Evolutionary conservation across 2,888 invertebrate genomes (phyloP), one percentile per base, ranked within the genome.

Genomic region (Aphrophora alni): DNA sequence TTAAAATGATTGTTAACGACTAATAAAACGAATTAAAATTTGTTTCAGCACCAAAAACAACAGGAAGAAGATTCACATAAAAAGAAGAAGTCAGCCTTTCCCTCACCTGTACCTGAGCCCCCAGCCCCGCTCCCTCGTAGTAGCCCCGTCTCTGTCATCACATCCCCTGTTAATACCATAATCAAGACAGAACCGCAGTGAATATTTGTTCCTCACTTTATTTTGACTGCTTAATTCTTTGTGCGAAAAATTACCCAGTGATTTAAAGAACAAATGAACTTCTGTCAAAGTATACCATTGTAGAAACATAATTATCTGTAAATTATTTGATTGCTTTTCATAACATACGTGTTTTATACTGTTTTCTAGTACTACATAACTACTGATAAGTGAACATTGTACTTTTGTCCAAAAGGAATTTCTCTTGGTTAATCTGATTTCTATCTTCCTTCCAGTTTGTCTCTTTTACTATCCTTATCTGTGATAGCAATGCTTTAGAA

Each of bases 91-190:
- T 74, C 59, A 59, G 68, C 25, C 21, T 38, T 69, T 21, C 59
- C 74, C 24, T 73, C 76, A 44, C 44, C 81, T 28, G 81, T 75
- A 73, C 71, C 78, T 27, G 81, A 83, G 59, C 70, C 28, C 26
- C 80, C 74, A 12, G 80, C 78, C n/a, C 77, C 80, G 68, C 38
- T 78, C 24, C 82, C 83, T 26, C 81, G 85, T 59, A 85, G 86
- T 71, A 86, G 86, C 81, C 86, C 87, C 1, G 87, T 87, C 75
- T 87, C 87, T 1, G 87, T 87, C 38, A 87, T 87, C 72, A 86
- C 86, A 12, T 85, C 86, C n/a, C 85, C 86, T 25, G 78, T 85
- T 25, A 82, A 85, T 26, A 73, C 79, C 68, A 70, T 82, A 27
- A 83, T 85, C 77, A 85, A 85, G 83, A 81, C 84, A 51, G 86